Base-by-base conservation (phyloP, 1,140 invertebrate genomes). In the Temnothorax curvispinosus region DNA sequence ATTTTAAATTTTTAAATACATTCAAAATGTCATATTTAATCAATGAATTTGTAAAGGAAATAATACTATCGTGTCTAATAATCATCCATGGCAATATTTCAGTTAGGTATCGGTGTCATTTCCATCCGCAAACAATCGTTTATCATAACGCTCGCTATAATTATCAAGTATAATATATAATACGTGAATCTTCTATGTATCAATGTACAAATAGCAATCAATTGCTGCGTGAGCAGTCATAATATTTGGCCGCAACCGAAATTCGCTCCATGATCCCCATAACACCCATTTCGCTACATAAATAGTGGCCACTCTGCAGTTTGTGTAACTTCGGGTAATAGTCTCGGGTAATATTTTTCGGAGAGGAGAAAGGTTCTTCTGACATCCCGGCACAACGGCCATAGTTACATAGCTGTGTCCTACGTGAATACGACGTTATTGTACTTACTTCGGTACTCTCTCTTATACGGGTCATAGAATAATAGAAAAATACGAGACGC, bases 401-500 rank as follows among this genome's bases (percentile, higher is more conserved):
- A 8, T 44, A 62, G 75, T 69, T 69, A 69, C 64, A 69, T 32
- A 41, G 27, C 47, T 67, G n/a, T 41, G 77, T 81, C 47, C 47
- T 88, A 75, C 64, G 72, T 35, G 81, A 84, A 88, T 87, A 76
- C 88, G 67, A 88, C 72, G 58, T 89, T 74, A 88, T 88, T 89
- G 87, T 86, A 78, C 88, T 74, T 60, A 60, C 64, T 78, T 85
- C 87, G 44, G 50, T 69, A 41, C 64, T 52, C 35, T 41, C 52
- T 60, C 80, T 84, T 44, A 60, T 47, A 75, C 69, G 80, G 69
- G 69, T 84, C 80, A 75, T 75, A 75, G 80, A 60, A 84, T 84
- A 69, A 58, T 76, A 50, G 52, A 86, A 86, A 69, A 86, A 88
- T 84, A 84, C 54, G 80, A 13, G 54, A 50, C 54, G 54, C 64